Conservation (phyloP, 2,113 vertebrate genomes). For the Neofelis nebulosa region DNA sequence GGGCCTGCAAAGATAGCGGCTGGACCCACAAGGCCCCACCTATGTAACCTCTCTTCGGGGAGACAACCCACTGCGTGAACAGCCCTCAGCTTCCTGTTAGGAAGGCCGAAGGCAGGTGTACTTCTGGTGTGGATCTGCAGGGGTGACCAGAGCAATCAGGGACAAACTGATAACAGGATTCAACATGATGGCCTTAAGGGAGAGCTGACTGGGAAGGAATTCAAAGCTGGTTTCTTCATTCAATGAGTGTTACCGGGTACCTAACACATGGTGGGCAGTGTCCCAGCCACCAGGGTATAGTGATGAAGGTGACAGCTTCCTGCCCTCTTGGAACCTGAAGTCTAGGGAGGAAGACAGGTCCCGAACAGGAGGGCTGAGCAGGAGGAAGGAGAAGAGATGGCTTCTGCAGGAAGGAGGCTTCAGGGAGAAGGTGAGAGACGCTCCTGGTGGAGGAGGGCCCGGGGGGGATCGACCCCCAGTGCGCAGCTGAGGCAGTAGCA, state of each 20-base stretch:
- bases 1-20: not conserved
- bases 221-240: not conserved
- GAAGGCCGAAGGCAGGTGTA: not conserved
- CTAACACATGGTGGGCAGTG: not conserved
- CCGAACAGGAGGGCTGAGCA: not conserved
- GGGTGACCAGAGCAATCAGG: not conserved
- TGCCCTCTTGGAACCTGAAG: not conserved
- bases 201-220: not conserved
- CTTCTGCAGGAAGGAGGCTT: not conserved
- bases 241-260: not conserved
- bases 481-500: not conserved
- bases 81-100: not conserved
- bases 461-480: not conserved
- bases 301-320: not conserved
- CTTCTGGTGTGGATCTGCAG: not conserved
- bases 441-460: rapidly evolving
- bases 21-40: too few relatives aligned
- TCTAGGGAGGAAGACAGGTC: not conserved
- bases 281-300: not conserved
- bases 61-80: not conserved
- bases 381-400: not conserved
- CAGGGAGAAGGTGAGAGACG: rapidly evolving
- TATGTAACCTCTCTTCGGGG: rapidly evolving
- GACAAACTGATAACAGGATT: too few relatives aligned
- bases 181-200: not conserved